Conservation (phyloP, 2,113 vertebrate genomes). For the Psilopogon haemacephalus region DNA sequence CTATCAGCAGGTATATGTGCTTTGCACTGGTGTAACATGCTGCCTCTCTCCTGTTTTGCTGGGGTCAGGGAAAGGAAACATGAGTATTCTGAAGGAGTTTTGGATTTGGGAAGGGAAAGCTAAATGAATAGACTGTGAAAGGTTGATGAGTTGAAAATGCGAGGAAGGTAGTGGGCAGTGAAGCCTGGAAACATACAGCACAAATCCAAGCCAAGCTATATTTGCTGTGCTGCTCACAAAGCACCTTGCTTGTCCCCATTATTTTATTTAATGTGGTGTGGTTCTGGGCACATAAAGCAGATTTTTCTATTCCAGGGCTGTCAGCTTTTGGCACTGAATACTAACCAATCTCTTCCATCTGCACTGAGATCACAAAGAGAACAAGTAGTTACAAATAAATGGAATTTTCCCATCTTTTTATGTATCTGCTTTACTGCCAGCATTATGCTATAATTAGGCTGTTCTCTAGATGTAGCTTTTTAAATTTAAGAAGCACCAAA, state of each 20-base stretch:
- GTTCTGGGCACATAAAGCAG: background rate
- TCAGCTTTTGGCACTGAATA: background rate
- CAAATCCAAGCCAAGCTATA: background rate
- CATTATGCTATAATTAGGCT: background rate
- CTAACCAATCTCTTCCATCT: constrained; percentile 15
- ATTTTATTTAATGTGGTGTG: background rate
- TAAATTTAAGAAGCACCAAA: background rate
- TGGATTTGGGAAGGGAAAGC: background rate
- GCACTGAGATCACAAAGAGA: constrained; percentile 13
- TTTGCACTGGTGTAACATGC: background rate
- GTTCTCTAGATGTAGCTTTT: background rate
- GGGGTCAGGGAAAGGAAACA: background rate
- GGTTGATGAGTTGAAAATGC: background rate
- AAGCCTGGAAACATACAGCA: background rate
- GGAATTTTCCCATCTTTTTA: constrained; percentile 14
- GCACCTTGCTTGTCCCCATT: background rate
- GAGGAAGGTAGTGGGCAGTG: background rate
- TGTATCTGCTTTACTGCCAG: background rate
- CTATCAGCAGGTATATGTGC: background rate
- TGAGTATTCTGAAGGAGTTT: background rate
- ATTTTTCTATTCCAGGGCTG: background rate
- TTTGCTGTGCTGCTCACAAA: background rate
- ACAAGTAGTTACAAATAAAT: constrained; percentile 29
- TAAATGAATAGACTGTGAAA: background rate
- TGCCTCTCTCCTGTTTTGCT: background rate